Evolutionary conservation across 1,140 invertebrate genomes (phyloP).

Genomic region (Parapsyche elsis): DNA sequence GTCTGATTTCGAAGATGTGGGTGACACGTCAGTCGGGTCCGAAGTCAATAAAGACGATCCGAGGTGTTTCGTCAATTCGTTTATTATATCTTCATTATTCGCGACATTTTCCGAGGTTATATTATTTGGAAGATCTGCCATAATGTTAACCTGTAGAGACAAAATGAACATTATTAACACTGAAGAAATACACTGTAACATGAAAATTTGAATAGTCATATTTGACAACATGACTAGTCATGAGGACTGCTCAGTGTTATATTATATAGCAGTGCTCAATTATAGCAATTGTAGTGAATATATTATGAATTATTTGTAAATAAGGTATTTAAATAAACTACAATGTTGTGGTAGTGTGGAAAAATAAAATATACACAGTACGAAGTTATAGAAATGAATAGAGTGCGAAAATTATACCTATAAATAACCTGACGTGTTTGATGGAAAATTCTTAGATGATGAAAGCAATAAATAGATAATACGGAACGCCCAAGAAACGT

Average conservation of each 20-base stretch:
- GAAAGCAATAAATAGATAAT: neutral
- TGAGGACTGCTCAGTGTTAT: neutral
- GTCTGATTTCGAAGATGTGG: constrained; percentile 3
- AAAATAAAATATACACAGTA: too few relatives aligned
- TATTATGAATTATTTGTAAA: neutral
- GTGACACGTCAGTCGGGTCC: constrained; percentile 17
- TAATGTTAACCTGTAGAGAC: neutral
- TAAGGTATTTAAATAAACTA: too few relatives aligned
- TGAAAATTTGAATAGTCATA: neutral
- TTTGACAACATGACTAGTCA: neutral
- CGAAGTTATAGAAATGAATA: too few relatives aligned
- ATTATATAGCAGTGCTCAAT: neutral
- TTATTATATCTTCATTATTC: constrained; percentile 64
- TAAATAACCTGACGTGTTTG: neutral
- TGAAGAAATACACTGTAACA: neutral
- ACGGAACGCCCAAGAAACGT: neutral
- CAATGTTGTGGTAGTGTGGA: too few relatives aligned
- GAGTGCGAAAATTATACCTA: neutral
- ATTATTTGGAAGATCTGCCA: neutral
- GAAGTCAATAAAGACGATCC: constrained; percentile 57
- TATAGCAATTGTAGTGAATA: neutral
- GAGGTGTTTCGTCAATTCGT: constrained; percentile 63
- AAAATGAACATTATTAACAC: too few relatives aligned
- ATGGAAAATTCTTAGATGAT: neutral
- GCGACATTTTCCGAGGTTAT: constrained; percentile 28